Conservation (phyloP, 2,113 vertebrate genomes). For the Rhea americana region DNA sequence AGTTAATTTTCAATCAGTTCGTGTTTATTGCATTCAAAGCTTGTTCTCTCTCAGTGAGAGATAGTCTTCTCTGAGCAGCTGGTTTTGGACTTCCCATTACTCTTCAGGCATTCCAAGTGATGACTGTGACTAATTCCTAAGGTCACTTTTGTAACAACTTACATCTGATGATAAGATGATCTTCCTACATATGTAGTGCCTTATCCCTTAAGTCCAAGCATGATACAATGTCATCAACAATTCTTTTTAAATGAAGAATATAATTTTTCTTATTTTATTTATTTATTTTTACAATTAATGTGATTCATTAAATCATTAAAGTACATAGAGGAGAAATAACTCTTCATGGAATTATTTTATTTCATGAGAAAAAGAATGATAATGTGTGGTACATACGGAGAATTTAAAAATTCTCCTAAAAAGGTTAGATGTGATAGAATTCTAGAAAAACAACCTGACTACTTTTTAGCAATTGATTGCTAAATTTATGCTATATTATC, state of each 20-base stretch:
- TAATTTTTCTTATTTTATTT: background rate
- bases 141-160: background rate
- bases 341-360: background rate
- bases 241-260: background rate
- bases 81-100: background rate
- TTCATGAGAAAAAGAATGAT: background rate
- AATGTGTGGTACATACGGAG: background rate
- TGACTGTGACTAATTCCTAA: background rate
- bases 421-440: background rate
- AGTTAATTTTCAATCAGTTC: slow-evolving; percentile 8
- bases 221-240: accelerated
- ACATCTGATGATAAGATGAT: slow-evolving; percentile 11
- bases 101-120: background rate
- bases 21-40: background rate
- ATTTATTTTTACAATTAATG: background rate
- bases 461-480: background rate
- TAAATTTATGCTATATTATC: background rate
- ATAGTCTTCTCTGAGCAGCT: background rate
- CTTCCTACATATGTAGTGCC: background rate
- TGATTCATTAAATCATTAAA: background rate
- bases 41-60: background rate
- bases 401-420: background rate
- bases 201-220: background rate
- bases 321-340: background rate
- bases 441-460: background rate